Base-by-base conservation (phyloP, 2,888 invertebrate species). In the Phasia obesa region DNA sequence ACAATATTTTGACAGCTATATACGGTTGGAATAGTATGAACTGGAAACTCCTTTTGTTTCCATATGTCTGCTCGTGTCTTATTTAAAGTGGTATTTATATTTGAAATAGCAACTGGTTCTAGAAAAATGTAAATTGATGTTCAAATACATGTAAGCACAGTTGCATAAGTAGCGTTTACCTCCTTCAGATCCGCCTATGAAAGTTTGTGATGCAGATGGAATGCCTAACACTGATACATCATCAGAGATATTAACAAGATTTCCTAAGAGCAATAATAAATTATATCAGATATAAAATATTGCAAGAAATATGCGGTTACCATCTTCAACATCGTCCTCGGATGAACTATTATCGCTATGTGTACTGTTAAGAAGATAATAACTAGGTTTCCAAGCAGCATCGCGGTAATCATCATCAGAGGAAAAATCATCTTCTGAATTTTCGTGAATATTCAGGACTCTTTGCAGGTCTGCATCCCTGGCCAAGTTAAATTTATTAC, bases 381-480 rank as follows among this genome's bases (percentile, higher is more conserved):
- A 15, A 47, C 47, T 64, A 47, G 49, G 49, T 49, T 65, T 31
- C 69, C 38, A 69, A 55, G 25, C 11, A 27, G 47, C 21, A 49
- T 70, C 70, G 44, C 47, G 31, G 70, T 31, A 70, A 31, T 59
- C 70, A 70, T 70, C 47, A 70, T 70, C 59, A 59, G 70, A 59
- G 44, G 47, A 67, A 64, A 64, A 64, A 49, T 49, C 65, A 49
- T 38, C 38, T 5, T 51, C 51, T 21, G 53, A 67, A 69, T 69
- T 69, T 69, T 69, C 67, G 27, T 55, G 55, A 42, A 69, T 69
- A 69, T 55, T 25, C 27, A 69, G 42, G 27, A 55, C 67, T 25
- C 42, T 38, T 49, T 67, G 65, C 19, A 51, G 65, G 51, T 67
- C 65, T 51, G 51, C 31, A n/a, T 67, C 65, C 35, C 2, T 53